These are phyloP conservation scores for Pollimyrus isidori DNA, from an alignment of 2,113 vertebrate genomes.

Conservation along the genomic window DNA sequence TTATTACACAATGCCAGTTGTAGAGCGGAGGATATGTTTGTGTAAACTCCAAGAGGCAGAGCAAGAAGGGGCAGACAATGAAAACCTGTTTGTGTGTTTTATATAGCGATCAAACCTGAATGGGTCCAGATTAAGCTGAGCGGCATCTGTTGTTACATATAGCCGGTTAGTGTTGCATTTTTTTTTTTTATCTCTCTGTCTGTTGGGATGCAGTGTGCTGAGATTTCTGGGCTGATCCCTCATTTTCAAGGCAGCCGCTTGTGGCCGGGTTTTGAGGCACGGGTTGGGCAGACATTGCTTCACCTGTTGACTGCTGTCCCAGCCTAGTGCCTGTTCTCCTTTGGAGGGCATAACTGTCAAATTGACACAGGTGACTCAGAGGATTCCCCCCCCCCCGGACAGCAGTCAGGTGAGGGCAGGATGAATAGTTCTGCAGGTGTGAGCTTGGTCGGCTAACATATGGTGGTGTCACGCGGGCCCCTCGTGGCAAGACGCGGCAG, in stretches of 20 bases:
- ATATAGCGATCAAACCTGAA: neutral
- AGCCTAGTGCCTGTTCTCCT: slow-evolving; percentile 40
- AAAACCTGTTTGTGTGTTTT: neutral
- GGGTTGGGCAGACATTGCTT: slow-evolving; percentile 31
- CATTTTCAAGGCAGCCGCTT: neutral
- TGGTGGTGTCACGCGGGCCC: slow-evolving; percentile 31
- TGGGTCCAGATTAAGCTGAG: neutral
- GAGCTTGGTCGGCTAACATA: slow-evolving; percentile 35
- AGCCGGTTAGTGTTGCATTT: neutral
- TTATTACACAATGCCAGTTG: neutral
- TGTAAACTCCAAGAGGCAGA: neutral
- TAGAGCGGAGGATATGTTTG: neutral
- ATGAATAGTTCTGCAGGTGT: slow-evolving; percentile 52
- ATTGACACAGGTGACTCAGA: slow-evolving; percentile 56
- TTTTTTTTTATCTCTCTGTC: neutral
- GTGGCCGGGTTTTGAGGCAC: slow-evolving; percentile 25
- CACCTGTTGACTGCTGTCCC: slow-evolving; percentile 40
- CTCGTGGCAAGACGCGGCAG: slow-evolving; percentile 37
- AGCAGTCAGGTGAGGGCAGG: slow-evolving; percentile 27
- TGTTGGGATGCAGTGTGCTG: neutral
- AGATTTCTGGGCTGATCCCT: neutral
- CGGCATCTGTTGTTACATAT: neutral
- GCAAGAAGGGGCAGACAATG: neutral
- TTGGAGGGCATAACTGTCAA: slow-evolving; percentile 45
- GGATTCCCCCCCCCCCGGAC: slow-evolving; percentile 34